Evolutionary conservation across 2,113 vertebrate genomes (phyloP).

Genomic region (Rhipidura dahli): DNA sequence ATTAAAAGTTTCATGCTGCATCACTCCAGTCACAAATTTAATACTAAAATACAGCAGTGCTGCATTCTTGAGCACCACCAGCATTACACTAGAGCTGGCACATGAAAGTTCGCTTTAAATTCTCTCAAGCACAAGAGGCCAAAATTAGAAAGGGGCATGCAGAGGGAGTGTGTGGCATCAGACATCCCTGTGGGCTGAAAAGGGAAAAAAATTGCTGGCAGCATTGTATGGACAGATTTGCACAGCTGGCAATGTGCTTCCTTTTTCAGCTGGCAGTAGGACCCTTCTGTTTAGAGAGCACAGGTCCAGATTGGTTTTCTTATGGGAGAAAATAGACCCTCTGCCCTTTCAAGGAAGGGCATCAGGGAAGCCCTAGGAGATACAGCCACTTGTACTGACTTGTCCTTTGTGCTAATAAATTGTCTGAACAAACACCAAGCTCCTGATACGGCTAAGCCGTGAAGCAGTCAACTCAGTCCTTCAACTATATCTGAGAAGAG

Average conservation of each 20-base stretch:
- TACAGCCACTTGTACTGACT: not conserved
- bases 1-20: not conserved
- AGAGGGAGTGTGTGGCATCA: not conserved
- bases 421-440: not conserved
- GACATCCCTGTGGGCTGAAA: not conserved
- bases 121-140: not conserved
- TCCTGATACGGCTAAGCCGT: not conserved
- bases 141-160: conserved; percentile 4
- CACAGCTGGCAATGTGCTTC: conserved; percentile 32
- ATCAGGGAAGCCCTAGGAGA: not conserved
- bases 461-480: not conserved
- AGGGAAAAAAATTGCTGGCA: conserved; percentile 28
- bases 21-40: not conserved
- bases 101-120: not conserved
- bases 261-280: conserved; percentile 26
- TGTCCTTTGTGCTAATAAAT: not conserved
- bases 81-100: not conserved
- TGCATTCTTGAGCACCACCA: not conserved
- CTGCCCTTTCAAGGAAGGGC: not conserved
- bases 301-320: not conserved
- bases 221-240: conserved; percentile 17
- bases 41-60: not conserved
- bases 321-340: not conserved
- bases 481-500: not conserved
- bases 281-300: not conserved